A percentile compares a stretch with the other conserved stretches of the same genome.
Evolutionary conservation across 2,797 vertebrate genomes (phyloP).

Genomic region (Lutra lutra): DNA sequence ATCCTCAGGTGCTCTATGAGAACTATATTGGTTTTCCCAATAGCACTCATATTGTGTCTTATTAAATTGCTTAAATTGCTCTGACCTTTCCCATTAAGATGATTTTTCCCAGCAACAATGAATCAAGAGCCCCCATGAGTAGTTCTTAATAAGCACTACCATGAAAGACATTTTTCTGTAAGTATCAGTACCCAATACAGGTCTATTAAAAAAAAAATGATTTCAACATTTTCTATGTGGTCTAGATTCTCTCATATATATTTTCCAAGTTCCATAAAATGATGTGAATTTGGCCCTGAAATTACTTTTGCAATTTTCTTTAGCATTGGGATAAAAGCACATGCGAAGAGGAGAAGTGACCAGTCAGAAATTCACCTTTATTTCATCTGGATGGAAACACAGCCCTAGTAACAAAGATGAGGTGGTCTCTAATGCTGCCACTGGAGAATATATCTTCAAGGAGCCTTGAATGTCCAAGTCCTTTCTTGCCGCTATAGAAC

Average conservation of each 20-base stretch:
- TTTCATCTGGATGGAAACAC: neutral
- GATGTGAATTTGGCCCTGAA: neutral
- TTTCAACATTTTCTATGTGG: neutral
- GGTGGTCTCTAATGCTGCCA: neutral
- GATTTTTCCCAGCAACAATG: neutral
- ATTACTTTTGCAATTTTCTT: constrained; percentile 43
- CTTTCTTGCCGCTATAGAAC: neutral
- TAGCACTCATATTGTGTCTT: neutral
- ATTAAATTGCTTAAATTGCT: neutral
- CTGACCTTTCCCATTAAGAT: neutral
- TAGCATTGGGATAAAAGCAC: constrained; percentile 1
- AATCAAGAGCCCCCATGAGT: neutral
- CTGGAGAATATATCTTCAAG: neutral
- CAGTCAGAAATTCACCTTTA: neutral
- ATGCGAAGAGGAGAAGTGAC: neutral
- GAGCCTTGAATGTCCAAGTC: neutral
- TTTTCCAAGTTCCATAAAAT: neutral
- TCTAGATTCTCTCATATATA: neutral
- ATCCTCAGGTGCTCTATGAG: neutral
- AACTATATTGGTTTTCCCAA: neutral
- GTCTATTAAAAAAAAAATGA: neutral
- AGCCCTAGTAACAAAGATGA: neutral
- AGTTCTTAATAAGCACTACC: neutral
- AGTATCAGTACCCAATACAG: neutral
- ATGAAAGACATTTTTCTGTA: neutral